Evolutionary conservation across 1,140 invertebrate genomes (phyloP).

Genomic region (Monochamus saltuarius): DNA sequence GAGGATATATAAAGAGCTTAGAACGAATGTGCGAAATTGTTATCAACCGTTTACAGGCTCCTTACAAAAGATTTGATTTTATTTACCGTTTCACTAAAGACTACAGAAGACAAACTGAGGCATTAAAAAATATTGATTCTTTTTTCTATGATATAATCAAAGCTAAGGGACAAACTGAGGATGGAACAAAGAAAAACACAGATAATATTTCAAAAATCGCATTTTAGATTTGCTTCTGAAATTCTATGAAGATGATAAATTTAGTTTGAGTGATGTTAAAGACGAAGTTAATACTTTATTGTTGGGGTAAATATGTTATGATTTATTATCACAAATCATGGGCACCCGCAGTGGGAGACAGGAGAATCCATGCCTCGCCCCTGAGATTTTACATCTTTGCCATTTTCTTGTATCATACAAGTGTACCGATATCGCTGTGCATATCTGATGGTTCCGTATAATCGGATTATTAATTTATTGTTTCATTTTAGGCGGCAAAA

Average conservation of each 20-base stretch:
- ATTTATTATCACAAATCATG: too few relatives aligned
- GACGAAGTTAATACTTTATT: conserved; percentile 25
- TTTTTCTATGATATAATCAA: conserved; percentile 20
- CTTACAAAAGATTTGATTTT: conserved; percentile 14
- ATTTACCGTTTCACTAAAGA: conserved; percentile 18
- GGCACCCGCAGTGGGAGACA: too few relatives aligned
- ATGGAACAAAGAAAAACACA: neutral
- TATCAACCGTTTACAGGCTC: conserved; percentile 1
- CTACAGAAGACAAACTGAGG: conserved; percentile 9
- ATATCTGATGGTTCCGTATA: too few relatives aligned
- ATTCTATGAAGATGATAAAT: conserved; percentile 19
- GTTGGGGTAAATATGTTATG: conserved; percentile 21
- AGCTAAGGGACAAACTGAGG: neutral
- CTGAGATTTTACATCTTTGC: too few relatives aligned
- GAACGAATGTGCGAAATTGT: conserved; percentile 21
- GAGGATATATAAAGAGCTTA: conserved; percentile 3
- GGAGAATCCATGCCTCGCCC: too few relatives aligned
- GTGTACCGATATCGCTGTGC: too few relatives aligned
- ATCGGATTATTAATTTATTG: too few relatives aligned
- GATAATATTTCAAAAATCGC: neutral
- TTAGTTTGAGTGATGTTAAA: conserved; percentile 16
- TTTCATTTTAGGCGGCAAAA: too few relatives aligned
- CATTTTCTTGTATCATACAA: too few relatives aligned
- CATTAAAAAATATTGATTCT: conserved; percentile 10
- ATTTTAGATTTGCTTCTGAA: conserved; percentile 23